These are phyloP conservation scores for Phoebastria nigripes DNA, from an alignment of 2,797 vertebrate species.

Conservation along the genomic window DNA sequence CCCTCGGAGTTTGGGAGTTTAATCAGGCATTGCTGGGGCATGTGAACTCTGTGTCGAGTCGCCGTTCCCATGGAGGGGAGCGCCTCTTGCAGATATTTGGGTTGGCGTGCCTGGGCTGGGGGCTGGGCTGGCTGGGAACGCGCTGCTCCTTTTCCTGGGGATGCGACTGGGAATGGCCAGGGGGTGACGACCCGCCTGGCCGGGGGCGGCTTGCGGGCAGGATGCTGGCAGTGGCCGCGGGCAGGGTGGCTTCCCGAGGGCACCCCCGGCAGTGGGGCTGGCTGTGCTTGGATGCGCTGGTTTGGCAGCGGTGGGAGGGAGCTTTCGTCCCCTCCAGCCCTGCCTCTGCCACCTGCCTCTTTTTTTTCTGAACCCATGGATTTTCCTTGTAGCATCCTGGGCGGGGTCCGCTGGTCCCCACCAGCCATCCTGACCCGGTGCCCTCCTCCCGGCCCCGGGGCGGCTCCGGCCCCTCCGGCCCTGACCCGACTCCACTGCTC, in stretches of 20 bases:
- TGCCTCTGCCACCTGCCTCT: neutral
- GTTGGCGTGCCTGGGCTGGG: constrained; percentile 55
- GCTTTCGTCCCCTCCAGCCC: neutral
- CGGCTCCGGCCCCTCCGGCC: neutral
- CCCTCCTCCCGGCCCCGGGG: neutral
- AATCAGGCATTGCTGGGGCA: constrained; percentile 58
- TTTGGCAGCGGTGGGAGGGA: neutral
- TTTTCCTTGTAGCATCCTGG: neutral
- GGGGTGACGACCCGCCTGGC: neutral
- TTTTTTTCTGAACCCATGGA: neutral
- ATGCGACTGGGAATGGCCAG: neutral
- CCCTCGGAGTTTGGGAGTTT: constrained; percentile 35
- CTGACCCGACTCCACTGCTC: rapidly evolving
- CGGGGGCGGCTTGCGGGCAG: rapidly evolving
- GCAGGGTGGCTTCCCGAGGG: neutral
- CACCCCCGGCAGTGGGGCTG: rapidly evolving
- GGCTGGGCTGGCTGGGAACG: constrained; percentile 52
- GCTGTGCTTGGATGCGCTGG: neutral
- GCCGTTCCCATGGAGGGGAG: constrained; percentile 48
- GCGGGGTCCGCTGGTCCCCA: neutral
- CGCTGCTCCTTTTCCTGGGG: neutral
- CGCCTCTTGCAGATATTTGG: constrained; percentile 56
- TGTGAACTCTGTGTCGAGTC: constrained; percentile 18
- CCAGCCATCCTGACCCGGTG: rapidly evolving
- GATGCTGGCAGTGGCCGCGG: rapidly evolving